Conservation (phyloP, 2,888 invertebrate genomes). For the Brachyptera risi region DNA sequence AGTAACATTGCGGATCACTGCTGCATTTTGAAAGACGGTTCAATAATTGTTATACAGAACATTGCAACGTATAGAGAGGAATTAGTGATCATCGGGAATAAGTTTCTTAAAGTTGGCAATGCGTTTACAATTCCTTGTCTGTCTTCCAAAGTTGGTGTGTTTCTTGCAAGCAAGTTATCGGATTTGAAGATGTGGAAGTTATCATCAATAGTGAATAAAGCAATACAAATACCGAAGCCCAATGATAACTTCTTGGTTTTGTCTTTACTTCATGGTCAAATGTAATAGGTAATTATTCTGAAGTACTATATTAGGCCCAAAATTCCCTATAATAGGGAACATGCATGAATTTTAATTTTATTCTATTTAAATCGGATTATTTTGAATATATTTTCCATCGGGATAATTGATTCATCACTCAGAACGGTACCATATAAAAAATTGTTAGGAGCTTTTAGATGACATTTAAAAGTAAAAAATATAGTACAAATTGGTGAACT, state of each 20-base stretch:
- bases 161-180: conserved; percentile 5
- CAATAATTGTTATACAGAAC: neutral
- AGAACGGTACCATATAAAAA: no score
- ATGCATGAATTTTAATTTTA: neutral
- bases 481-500: no score
- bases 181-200: neutral
- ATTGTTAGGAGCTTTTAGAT: no score
- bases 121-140: conserved; percentile 2
- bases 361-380: no score
- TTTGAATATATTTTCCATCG: no score
- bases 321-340: neutral
- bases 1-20: conserved; percentile 6
- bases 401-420: no score
- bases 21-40: conserved; percentile 11
- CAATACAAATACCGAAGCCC: neutral
- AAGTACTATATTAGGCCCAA: neutral
- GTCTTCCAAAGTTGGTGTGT: conserved; percentile 2
- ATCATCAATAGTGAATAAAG: neutral
- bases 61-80: neutral
- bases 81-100: conserved; percentile 4
- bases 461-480: no score
- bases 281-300: neutral
- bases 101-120: neutral
- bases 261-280: conserved; percentile 1
- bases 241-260: neutral